Evolutionary conservation across 2,888 invertebrate species (phyloP).

Genomic region (Coelogynopora nodosa): DNA sequence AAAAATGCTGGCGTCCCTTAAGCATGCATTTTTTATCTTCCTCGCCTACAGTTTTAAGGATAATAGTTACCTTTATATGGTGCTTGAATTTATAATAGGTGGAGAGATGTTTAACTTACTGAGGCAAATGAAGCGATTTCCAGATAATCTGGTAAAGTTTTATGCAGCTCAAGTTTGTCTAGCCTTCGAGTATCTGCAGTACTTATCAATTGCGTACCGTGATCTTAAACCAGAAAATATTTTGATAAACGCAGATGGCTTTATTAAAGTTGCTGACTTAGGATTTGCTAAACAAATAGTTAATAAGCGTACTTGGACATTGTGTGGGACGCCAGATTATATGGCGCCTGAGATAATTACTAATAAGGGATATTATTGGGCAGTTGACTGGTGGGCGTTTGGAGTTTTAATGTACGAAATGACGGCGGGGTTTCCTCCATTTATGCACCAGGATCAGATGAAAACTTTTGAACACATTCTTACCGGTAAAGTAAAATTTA

Average conservation of each 20-base stretch:
- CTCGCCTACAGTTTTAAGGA: conserved; percentile 45
- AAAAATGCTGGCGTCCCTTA: conserved; percentile 36
- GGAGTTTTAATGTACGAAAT: conserved; percentile 45
- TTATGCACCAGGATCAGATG: conserved; percentile 44
- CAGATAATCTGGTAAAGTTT: conserved; percentile 39
- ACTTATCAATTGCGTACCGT: conserved; percentile 41
- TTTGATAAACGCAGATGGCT: conserved; percentile 41
- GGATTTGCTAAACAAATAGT: conserved; percentile 43
- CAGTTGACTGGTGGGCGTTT: conserved; percentile 46
- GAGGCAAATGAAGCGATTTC: conserved; percentile 39
- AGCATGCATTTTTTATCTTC: conserved; percentile 42
- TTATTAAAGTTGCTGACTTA: conserved; percentile 44
- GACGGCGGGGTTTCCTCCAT: conserved; percentile 44
- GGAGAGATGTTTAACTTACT: conserved; percentile 45
- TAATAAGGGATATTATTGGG: conserved; percentile 46
- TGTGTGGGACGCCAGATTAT: conserved; percentile 46
- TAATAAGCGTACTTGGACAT: conserved; percentile 37
- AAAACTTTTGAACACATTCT: conserved; percentile 46
- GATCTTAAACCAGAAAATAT: conserved; percentile 47
- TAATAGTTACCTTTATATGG: conserved; percentile 45
- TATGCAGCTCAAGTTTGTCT: conserved; percentile 46
- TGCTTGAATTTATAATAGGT: conserved; percentile 46
- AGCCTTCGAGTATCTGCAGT: conserved; percentile 46
- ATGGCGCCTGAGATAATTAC: conserved; percentile 46
- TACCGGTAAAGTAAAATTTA: conserved; percentile 42